A percentile compares a stretch with the other conserved stretches of the same genome.
These are phyloP conservation scores for Akabosia matsudoensis DNA, from an alignment of 1,140 invertebrate genomes.

Conservation along the genomic window DNA sequence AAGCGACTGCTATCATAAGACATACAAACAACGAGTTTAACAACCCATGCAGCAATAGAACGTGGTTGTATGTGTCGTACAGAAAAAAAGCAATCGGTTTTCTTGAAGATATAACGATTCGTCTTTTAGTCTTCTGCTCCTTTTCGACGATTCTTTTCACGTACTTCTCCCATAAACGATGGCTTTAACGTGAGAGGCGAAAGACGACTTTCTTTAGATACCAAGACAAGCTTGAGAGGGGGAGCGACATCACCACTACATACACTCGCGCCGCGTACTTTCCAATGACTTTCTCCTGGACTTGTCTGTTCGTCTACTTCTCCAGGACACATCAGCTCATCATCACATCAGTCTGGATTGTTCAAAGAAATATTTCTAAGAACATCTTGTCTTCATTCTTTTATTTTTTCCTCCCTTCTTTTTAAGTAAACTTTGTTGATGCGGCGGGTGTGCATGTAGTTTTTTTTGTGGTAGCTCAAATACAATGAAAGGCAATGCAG, in stretches of 20 bases:
- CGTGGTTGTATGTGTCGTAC: neutral
- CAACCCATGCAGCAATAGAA: neutral
- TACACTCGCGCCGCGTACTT: neutral
- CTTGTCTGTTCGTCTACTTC: neutral
- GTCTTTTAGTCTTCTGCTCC: conserved; percentile 23
- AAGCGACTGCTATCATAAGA: neutral
- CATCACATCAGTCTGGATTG: conserved; percentile 15
- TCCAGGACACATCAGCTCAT: neutral
- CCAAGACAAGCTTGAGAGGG: conserved; percentile 2
- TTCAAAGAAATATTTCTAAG: neutral
- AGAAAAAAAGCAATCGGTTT: neutral
- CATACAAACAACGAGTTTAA: neutral
- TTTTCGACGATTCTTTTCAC: conserved; percentile 29
- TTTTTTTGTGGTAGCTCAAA: neutral
- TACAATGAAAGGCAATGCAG: neutral
- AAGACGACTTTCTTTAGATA: neutral
- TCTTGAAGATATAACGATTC: neutral
- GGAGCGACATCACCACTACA: neutral
- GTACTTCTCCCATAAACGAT: conserved; percentile 37
- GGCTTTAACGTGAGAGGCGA: conserved; percentile 34
- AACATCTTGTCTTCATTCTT: conserved; percentile 20
- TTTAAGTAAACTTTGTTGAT: neutral
- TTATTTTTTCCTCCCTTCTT: neutral
- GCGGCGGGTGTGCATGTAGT: neutral
- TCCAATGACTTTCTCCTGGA: conserved; percentile 3